Conservation (phyloP, 2,797 vertebrate species). For the Helicolenus hilgendorfi region DNA sequence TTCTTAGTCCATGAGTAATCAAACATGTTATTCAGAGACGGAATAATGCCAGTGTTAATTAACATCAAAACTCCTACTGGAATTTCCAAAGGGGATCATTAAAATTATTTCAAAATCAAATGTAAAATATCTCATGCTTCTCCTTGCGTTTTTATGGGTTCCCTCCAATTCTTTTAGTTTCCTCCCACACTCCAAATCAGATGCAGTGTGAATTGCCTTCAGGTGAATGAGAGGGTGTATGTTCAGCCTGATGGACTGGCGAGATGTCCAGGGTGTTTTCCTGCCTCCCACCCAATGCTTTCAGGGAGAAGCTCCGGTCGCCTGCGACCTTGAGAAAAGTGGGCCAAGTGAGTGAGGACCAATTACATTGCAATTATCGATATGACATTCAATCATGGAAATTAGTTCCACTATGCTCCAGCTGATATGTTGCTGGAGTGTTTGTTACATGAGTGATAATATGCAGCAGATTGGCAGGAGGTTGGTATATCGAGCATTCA, state of each 20-base stretch:
- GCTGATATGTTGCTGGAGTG: constrained; percentile 3
- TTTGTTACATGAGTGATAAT: constrained; percentile 13
- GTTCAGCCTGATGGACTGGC: constrained; percentile 17
- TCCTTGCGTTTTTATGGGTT: constrained; percentile 13
- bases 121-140: constrained; percentile 6
- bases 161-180: constrained; percentile 16
- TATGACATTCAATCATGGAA: constrained; percentile 29
- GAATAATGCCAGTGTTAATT: constrained; percentile 36
- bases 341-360: constrained; percentile 3
- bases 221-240: constrained; percentile 47
- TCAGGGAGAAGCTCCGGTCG: background rate
- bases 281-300: constrained; percentile 31
- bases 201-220: constrained; percentile 23
- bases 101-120: constrained; percentile 12
- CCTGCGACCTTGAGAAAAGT: constrained; percentile 28
- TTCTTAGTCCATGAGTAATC: background rate
- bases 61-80: constrained; percentile 33
- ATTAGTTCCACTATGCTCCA: constrained; percentile 19
- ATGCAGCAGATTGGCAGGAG: background rate
- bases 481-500: background rate
- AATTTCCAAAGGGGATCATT: constrained; percentile 23
- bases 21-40: background rate
- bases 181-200: constrained; percentile 39
- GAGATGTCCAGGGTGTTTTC: constrained; percentile 52
- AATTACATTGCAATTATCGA: constrained; percentile 20